Base-by-base conservation (phyloP, 2,888 invertebrate species). In the Melanchra persicariae region DNA sequence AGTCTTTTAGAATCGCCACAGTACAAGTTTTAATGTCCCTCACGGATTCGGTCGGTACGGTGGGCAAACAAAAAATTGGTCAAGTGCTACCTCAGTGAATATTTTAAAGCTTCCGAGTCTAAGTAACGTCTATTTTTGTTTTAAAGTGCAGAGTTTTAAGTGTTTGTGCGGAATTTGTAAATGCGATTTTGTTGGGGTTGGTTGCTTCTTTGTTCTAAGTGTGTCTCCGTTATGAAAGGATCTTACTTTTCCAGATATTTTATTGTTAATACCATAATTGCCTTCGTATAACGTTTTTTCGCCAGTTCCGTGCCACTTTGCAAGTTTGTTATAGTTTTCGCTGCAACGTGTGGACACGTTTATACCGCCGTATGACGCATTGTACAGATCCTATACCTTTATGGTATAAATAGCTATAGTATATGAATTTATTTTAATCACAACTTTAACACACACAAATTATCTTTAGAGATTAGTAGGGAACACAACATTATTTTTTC, bases 11-110 rank as follows among this genome's bases (percentile, higher is more conserved):
- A 89, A 89, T 90, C 87, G 87, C 84, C 84, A 87, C 87, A 88
- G 88, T 88, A 87, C 89, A 93, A 94, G 90, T 93, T 93, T 93
- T 93, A 93, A 93, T 93, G 93, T 93, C 90, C 90, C 91, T 85
- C 78, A 82, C 74, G 85, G 87, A 88, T 89, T 87, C 88, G 63
- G 77, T 86, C 81, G 87, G 88, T 84, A 86, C 85, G 85, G 80
- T 79, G 83, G 70, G 77, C 85, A 84, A 87, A 88, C 87, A 89
- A 90, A 87, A 87, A 87, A 78, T 75, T 80, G 78, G 76, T 77
- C 74, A 83, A 82, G 76, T 73, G 68, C 55, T 67, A 45, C 63
- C 60, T 79, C 45, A 9, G 61, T 78, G 63, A 79, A 79, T 79
- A 70, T 70, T 79, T 75, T 65, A 65, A 59, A 37, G 67, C 45